A percentile compares a stretch with the other conserved stretches of the same genome.
phyloP scores from a whole-genome alignment of 2,113 vertebrate genomes.

The Podocnemis expansa region DNA sequence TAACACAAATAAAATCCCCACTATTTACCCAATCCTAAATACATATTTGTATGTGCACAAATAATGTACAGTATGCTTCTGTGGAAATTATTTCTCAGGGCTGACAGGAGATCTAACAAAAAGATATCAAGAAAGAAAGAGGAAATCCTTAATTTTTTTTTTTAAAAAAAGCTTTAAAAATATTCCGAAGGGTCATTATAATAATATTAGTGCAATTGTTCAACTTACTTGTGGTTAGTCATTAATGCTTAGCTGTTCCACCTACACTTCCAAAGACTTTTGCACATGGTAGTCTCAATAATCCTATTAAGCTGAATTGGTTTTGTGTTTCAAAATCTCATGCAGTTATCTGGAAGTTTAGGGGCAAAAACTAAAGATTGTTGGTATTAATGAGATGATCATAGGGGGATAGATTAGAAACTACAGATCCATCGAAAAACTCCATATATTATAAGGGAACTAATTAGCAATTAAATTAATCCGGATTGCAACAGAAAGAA shows the following conservation, averaged over 20 bases:
- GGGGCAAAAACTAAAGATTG: neutral
- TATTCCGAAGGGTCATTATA: neutral
- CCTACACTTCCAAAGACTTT: constrained; percentile 10
- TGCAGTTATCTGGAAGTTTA: neutral
- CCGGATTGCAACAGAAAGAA: neutral
- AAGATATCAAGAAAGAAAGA: neutral
- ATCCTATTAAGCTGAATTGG: constrained; percentile 14
- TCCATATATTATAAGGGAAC: neutral
- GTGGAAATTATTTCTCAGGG: neutral
- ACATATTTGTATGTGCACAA: neutral
- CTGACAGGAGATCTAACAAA: neutral
- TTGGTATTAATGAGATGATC: neutral
- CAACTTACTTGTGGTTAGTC: neutral
- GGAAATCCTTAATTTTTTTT: neutral
- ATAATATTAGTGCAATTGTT: neutral
- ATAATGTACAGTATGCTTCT: neutral
- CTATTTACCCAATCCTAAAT: neutral
- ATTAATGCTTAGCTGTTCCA: neutral
- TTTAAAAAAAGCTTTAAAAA: neutral
- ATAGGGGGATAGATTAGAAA: neutral
- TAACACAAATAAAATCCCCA: neutral
- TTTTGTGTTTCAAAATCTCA: neutral
- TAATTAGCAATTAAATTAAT: neutral
- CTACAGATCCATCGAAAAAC: neutral
- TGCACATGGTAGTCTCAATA: neutral